Evolutionary conservation across 2,888 invertebrate genomes (phyloP), one percentile per base, ranked within the genome.

Genomic region (Epirrhoe tristata): DNA sequence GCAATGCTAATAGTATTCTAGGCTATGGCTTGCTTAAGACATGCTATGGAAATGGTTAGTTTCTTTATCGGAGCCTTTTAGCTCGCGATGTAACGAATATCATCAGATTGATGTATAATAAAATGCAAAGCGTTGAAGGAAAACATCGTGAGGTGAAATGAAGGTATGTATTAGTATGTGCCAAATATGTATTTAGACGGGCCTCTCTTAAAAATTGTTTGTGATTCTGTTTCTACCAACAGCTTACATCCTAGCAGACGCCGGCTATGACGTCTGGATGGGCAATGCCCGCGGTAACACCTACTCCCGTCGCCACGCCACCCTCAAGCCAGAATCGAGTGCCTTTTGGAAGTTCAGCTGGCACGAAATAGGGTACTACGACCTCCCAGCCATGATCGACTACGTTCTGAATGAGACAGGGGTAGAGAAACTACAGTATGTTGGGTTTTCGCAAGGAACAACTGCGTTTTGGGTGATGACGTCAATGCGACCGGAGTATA

Each of bases 281-380:
- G 97, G 97, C 6, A 98, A 98, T 85, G 95, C 96, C 7, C 91
- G 98, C 64, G 98, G 98, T 0, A 98, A 98, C 85, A 95, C 95
- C 0, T 97, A 97, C 84, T 96, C 96, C 6, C 93, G 93, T 58
- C 93, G 89, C 1, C 97, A 97, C 79, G 84, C 94, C 2, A 77
- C 81, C 5, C 54, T 89, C 1, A 87, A 84, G 53, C 87, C 92
- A 0, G 72, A 83, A 46, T 91, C 81, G 0, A 82, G 88, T 4
- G 75, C 84, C 0, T 94, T 89, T 74, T 94, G 94, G 94, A 85
- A 88, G 67, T 94, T 89, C 83, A 96, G 96, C 75, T 97, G 96
- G 95, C 96, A 97, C 81, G 96, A 97, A 79, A 96, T 97, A 84
- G 97, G 96, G 0, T 86, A 91, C 66, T 95, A 95, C 79, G 97